Conservation (phyloP, 2,797 vertebrate genomes). For the Valencia hispanica region DNA sequence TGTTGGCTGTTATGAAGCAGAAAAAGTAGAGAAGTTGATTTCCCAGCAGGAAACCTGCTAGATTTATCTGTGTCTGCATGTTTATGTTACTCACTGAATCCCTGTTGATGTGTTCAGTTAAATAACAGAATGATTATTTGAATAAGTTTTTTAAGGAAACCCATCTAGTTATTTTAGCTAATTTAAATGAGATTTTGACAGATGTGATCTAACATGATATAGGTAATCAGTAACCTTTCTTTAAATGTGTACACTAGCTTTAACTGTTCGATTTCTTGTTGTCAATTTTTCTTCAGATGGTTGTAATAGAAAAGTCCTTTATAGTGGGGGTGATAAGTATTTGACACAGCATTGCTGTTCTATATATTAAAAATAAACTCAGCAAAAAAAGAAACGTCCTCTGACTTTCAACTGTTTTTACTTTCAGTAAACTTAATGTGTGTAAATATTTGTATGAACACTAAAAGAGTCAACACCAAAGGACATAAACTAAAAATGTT, state of each 20-base stretch:
- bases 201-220: neutral
- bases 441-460: too few relatives aligned
- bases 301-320: neutral
- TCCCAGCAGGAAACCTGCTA: slow-evolving; percentile 18
- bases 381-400: too few relatives aligned
- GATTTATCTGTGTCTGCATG: neutral
- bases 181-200: neutral
- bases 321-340: neutral
- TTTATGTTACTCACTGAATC: neutral
- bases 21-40: slow-evolving; percentile 40
- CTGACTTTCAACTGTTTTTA: too few relatives aligned
- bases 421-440: too few relatives aligned
- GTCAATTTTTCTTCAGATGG: neutral
- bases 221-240: neutral
- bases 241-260: neutral
- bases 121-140: neutral
- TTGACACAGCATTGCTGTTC: neutral
- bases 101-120: neutral
- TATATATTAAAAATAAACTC: too few relatives aligned
- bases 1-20: slow-evolving; percentile 34
- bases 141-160: neutral
- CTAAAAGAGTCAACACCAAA: too few relatives aligned
- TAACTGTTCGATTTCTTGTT: neutral
- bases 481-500: too few relatives aligned
- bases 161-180: neutral